Evolutionary conservation across 2,113 vertebrate species (phyloP).

Genomic region (Campylomormyrus numenius): DNA sequence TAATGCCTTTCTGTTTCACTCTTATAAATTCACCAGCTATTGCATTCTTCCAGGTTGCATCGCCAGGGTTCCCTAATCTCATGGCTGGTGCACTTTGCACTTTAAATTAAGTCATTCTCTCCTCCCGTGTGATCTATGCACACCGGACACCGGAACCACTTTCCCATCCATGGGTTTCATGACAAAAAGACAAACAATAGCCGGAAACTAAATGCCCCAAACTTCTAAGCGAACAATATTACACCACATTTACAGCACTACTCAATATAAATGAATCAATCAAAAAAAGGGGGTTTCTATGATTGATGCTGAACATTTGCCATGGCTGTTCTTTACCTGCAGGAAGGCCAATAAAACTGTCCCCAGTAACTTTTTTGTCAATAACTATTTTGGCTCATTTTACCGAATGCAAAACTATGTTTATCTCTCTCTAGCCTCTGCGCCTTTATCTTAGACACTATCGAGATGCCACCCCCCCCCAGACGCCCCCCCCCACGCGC

Average conservation of each 20-base stretch:
- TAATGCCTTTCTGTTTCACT: constrained; percentile 19
- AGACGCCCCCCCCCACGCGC: background rate
- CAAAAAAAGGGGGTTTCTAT: background rate
- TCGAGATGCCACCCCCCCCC: background rate
- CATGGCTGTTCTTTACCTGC: background rate
- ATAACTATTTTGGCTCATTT: background rate
- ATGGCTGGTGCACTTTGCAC: constrained; percentile 39
- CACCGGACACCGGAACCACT: constrained; percentile 37
- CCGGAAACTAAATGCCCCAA: constrained; percentile 36
- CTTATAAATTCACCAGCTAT: constrained; percentile 6
- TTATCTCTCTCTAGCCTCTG: background rate
- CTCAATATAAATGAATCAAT: background rate
- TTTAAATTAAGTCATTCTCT: constrained; percentile 40
- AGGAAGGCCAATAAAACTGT: background rate
- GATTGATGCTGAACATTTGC: background rate
- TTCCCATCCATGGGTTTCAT: constrained; percentile 42
- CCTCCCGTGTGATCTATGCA: constrained; percentile 50
- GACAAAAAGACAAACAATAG: constrained; percentile 13
- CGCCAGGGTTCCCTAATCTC: constrained; percentile 35
- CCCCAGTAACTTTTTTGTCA: background rate
- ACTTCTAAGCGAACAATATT: background rate
- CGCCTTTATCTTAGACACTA: background rate
- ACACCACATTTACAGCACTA: background rate
- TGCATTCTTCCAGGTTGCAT: constrained; percentile 19
- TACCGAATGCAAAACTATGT: background rate